These are phyloP conservation scores for Pipra filicauda DNA, from an alignment of 2,113 vertebrate genomes.

Conservation along the genomic window DNA sequence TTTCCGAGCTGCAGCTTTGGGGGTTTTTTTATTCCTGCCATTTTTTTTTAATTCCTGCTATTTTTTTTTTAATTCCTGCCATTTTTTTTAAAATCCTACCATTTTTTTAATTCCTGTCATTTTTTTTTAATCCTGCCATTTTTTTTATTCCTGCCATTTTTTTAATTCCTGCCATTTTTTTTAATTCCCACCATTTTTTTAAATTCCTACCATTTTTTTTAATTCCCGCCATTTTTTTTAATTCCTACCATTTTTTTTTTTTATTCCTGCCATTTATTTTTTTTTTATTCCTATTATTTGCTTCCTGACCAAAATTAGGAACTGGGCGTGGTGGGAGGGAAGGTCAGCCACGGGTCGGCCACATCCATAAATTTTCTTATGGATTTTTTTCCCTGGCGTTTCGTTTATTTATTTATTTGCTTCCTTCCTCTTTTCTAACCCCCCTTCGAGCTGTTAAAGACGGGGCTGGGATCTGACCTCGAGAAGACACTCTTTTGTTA, in stretches of 20 bases:
- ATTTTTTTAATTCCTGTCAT: too few species aligned
- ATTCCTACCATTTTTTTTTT: not conserved
- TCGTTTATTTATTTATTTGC: constrained; percentile 58
- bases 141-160: too few species aligned
- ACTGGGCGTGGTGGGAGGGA: constrained; percentile 29
- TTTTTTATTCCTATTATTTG: not conserved
- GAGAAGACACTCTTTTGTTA: constrained; percentile 16
- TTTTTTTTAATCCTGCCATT: too few species aligned
- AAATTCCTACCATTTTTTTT: too few species aligned
- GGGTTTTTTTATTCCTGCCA: not conserved
- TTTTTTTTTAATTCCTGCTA: too few species aligned
- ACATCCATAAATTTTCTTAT: constrained; percentile 79
- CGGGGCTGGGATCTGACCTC: constrained; percentile 60
- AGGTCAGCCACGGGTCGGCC: constrained; percentile 4
- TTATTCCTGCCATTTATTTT: not conserved
- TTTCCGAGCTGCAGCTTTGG: not conserved
- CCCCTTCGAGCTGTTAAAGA: constrained; percentile 60
- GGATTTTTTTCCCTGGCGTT: constrained; percentile 34
- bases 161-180: too few species aligned
- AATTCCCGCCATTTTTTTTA: too few species aligned
- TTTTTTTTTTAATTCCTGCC: too few species aligned
- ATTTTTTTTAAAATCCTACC: too few species aligned
- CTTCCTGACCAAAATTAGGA: constrained; percentile 54
- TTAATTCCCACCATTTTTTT: too few species aligned
- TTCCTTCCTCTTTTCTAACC: not conserved